Base-by-base conservation (phyloP, 2,113 vertebrate species). In the Ahaetulla prasina region DNA sequence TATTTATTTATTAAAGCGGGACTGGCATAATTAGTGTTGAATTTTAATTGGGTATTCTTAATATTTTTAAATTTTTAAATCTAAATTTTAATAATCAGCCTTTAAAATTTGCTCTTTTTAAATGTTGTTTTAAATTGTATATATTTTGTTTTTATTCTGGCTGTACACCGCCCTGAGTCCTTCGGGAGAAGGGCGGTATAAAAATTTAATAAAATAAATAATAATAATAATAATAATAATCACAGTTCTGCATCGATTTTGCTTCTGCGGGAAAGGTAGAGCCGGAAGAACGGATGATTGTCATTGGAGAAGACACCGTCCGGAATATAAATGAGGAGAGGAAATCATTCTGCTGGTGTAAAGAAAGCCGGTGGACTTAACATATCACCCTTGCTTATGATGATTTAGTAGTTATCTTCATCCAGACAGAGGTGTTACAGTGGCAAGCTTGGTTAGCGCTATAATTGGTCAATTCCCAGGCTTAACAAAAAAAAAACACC, bases 361-460 rank as follows among this genome's bases (percentile, higher is more conserved):
- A 93, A 95, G 91, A 20, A 84, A 88, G 91, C 68, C 93, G 89
- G 74, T 91, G 88, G 60, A 45, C 68, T 43, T 52, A 95, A 90
- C 92, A 94, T 60, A 63, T n/a, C 10, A 20, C 18, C 95, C 88
- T 93, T 89, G 3, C 93, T 55, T 88, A 53, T 30, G 89, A 95
- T 96, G 94, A 95, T 96, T 96, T 96, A 88, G 91, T 60, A 85
- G 20, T 89, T 94, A 95, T 96, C 96, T 94, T 95, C 95, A 96
- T 96, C 88, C 92, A 92, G 95, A 92, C 93, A 94, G 89, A 91
- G 87, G 87, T 95, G 90, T 95, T 95, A 91, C 91, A 96, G 93
- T 94, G 93, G 88, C 49, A 89, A 87, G 94, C 89, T 87, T 96
- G 91, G 93, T 97, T 98, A 96, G n/a, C 50, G 90, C 93, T 92